phyloP scores from a whole-genome alignment of 2,797 vertebrate genomes.

The Valencia hispanica region DNA sequence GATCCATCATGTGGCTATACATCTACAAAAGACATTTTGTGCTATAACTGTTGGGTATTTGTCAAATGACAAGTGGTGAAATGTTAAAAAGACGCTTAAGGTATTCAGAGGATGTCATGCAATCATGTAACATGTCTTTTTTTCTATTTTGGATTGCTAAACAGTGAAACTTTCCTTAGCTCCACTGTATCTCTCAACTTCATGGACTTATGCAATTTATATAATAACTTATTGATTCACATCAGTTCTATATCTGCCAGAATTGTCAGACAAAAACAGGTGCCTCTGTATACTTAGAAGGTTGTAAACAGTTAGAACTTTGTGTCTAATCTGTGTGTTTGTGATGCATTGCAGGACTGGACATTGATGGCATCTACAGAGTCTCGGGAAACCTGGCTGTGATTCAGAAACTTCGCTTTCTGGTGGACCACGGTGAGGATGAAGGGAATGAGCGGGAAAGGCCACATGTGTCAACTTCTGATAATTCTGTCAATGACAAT shows the following conservation, averaged over 20 bases:
- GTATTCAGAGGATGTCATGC: slow-evolving; percentile 34
- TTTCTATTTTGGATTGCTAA: background rate
- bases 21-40: slow-evolving; percentile 15
- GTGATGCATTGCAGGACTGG: slow-evolving; percentile 81
- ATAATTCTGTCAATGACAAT: background rate
- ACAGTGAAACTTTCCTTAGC: slow-evolving; percentile 25
- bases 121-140: background rate
- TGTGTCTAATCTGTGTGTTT: background rate
- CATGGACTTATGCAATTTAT: slow-evolving; percentile 17
- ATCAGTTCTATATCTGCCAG: slow-evolving; percentile 20
- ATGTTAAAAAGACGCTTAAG: background rate
- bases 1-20: background rate
- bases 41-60: background rate
- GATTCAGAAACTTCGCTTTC: slow-evolving; percentile 92
- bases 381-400: slow-evolving; percentile 91
- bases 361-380: slow-evolving; percentile 92
- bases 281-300: background rate
- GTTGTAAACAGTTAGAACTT: background rate
- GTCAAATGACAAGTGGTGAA: background rate
- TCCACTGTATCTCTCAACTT: slow-evolving; percentile 22
- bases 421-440: slow-evolving; percentile 90
- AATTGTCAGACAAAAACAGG: slow-evolving; percentile 16
- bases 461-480: background rate
- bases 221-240: slow-evolving; percentile 39
- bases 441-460: background rate